Evolutionary conservation across 2,888 invertebrate species (phyloP).

Genomic region (Pseudococcus longispinus): DNA sequence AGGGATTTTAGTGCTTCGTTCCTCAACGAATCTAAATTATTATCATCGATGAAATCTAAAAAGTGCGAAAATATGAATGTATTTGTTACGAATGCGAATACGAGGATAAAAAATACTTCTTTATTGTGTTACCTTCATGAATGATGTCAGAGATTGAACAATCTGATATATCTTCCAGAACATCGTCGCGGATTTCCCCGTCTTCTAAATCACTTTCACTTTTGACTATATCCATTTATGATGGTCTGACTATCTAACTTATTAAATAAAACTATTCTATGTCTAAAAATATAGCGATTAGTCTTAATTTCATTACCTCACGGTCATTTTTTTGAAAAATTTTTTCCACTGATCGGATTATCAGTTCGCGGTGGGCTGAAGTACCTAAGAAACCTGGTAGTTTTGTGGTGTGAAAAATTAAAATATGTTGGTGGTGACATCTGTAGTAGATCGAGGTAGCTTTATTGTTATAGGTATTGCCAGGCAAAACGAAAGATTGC

Average conservation of each 20-base stretch:
- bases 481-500: no score
- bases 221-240: not conserved
- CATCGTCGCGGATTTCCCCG: conserved; percentile 47
- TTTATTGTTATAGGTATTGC: no score
- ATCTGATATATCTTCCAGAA: conserved; percentile 43
- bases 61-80: not conserved
- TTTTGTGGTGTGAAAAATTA: not conserved
- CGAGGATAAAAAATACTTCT: not conserved
- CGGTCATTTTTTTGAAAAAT: not conserved
- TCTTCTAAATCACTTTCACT: conserved; percentile 48
- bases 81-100: not conserved
- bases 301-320: not conserved
- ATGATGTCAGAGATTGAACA: conserved; percentile 33
- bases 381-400: not conserved
- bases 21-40: not conserved
- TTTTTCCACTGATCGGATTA: not conserved
- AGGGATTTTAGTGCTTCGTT: not conserved
- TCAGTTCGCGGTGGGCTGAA: not conserved
- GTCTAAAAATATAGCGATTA: not conserved
- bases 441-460: not conserved
- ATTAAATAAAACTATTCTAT: not conserved
- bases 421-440: not conserved
- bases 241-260: not conserved
- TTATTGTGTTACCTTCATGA: conserved; percentile 9
- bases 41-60: not conserved